phyloP scores from a whole-genome alignment of 2,797 vertebrate species.

The Moxostoma hubbsi region DNA sequence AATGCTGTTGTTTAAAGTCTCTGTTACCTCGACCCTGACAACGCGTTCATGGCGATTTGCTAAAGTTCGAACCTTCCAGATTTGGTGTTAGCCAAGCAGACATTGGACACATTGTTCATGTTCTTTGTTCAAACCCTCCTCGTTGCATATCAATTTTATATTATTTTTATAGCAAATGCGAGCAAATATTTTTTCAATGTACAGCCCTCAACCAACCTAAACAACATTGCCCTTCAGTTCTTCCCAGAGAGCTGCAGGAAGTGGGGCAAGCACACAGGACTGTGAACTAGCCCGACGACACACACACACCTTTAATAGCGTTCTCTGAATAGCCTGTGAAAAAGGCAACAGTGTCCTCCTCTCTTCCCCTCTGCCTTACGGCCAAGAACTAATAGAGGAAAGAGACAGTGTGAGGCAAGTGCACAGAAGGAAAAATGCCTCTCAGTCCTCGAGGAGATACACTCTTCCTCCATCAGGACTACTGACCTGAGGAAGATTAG shows the following conservation, averaged over 20 bases:
- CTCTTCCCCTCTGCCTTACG: slow-evolving; percentile 28
- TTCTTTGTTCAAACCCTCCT: too few species aligned
- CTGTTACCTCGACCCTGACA: too few species aligned
- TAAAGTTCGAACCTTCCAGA: too few species aligned
- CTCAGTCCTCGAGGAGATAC: slow-evolving; percentile 58
- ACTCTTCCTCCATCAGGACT: slow-evolving; percentile 65
- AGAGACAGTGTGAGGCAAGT: slow-evolving; percentile 46
- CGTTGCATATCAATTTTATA: too few species aligned
- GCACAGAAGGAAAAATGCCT: slow-evolving; percentile 43
- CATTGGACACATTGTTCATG: too few species aligned
- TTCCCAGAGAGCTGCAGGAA: slow-evolving; percentile 39
- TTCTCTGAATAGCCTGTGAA: slow-evolving; percentile 67
- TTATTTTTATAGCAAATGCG: too few species aligned
- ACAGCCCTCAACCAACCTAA: too few species aligned
- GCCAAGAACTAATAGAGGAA: slow-evolving; percentile 32
- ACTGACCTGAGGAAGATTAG: slow-evolving; percentile 73
- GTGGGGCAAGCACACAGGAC: slow-evolving; percentile 42
- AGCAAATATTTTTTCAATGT: too few species aligned
- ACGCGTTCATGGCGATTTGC: too few species aligned
- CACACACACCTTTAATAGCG: slow-evolving; percentile 71
- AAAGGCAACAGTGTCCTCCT: slow-evolving; percentile 70
- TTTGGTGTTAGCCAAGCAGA: too few species aligned
- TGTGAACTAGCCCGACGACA: slow-evolving; percentile 62
- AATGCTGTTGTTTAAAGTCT: too few species aligned
- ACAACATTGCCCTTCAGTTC: slow-evolving; percentile 10